A percentile compares a stretch with the other conserved stretches of the same genome.
These are phyloP conservation scores for Collichthys lucidus DNA, from an alignment of 2,113 vertebrate species.

Conservation along the genomic window DNA sequence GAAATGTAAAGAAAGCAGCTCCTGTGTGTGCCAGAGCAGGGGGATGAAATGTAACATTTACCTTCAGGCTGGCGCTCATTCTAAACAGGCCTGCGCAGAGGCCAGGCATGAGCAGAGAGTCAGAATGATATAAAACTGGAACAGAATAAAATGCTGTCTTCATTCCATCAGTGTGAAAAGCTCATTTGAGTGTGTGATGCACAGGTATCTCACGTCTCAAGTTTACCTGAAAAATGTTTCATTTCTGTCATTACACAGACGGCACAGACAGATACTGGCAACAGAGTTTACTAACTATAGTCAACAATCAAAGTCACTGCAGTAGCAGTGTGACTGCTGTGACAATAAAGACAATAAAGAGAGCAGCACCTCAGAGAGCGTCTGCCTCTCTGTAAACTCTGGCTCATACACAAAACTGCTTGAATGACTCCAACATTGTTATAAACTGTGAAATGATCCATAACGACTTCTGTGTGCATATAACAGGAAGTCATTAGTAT, in stretches of 20 bases:
- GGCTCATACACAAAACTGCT: background rate
- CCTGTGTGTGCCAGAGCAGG: background rate
- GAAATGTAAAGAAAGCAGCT: background rate
- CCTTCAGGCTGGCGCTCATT: background rate
- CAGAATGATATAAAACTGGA: background rate
- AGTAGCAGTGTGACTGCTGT: background rate
- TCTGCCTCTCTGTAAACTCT: background rate
- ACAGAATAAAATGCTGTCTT: background rate
- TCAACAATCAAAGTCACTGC: background rate
- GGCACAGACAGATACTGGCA: background rate
- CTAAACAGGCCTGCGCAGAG: background rate
- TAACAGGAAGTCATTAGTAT: too few relatives aligned
- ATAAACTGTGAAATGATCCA: too few relatives aligned
- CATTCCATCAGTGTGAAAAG: background rate
- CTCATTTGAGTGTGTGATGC: background rate
- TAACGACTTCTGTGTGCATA: background rate
- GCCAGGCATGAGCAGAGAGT: background rate
- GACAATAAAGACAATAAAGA: too few relatives aligned
- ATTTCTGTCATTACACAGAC: background rate
- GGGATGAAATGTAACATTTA: background rate
- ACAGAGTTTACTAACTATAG: background rate
- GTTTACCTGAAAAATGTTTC: background rate
- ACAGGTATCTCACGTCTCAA: background rate
- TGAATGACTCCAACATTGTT: background rate
- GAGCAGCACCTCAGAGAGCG: background rate